These are phyloP conservation scores for Drosophila niveifrons DNA, from an alignment of 2,888 invertebrate species.

Conservation along the genomic window DNA sequence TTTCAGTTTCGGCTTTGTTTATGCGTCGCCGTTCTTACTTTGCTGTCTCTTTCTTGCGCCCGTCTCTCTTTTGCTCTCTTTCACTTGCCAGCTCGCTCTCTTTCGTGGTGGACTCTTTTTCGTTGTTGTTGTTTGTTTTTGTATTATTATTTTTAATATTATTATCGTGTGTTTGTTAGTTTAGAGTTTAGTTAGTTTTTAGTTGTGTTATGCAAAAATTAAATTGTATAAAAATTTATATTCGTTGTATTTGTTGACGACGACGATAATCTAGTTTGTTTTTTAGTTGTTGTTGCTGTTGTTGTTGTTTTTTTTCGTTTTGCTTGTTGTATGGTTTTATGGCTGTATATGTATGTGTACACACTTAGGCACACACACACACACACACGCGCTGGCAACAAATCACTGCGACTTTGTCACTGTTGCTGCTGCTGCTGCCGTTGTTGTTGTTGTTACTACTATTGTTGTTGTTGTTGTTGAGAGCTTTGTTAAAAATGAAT, in stretches of 20 bases:
- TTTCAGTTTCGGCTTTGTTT: conserved; percentile 64
- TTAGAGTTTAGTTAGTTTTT: conserved; percentile 8
- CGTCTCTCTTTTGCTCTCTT: not conserved
- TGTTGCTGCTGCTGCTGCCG: conserved; percentile 13
- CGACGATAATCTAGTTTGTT: conserved; percentile 39
- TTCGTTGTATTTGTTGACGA: conserved; percentile 64
- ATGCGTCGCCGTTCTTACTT: conserved; percentile 52
- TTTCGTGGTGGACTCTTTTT: conserved; percentile 1
- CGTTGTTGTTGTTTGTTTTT: conserved; percentile 36
- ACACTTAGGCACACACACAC: conserved; percentile 37
- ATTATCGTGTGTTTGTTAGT: conserved; percentile 6
- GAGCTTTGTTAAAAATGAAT: conserved; percentile 43
- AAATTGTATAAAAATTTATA: conserved; percentile 49
- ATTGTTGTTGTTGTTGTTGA: conserved; percentile 12
- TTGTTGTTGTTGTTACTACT: conserved; percentile 4
- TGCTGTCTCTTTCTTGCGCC: not conserved
- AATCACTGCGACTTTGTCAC: conserved; percentile 26
- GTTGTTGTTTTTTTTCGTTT: not conserved
- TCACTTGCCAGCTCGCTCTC: conserved; percentile 3
- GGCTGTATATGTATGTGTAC: conserved; percentile 25
- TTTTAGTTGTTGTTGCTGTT: conserved; percentile 35
- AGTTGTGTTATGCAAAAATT: conserved; percentile 18
- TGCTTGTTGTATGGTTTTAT: conserved; percentile 32
- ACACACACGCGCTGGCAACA: conserved; percentile 20
- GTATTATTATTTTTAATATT: conserved; percentile 7